Evolutionary conservation across 1,140 invertebrate genomes (phyloP).

Genomic region (Trichonephila inaurata): DNA sequence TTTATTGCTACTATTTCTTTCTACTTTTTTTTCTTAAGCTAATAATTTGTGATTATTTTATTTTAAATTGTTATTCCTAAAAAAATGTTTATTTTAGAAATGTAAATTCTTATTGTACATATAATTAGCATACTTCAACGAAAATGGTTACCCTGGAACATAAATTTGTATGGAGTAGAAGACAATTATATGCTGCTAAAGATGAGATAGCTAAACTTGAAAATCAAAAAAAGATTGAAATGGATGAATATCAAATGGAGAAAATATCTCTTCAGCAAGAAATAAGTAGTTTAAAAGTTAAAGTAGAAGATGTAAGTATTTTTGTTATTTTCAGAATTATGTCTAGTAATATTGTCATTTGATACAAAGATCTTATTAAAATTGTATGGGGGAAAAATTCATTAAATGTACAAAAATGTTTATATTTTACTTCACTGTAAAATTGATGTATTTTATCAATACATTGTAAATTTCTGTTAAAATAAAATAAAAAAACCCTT

Average conservation of each 20-base stretch:
- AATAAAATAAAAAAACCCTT: too few species aligned
- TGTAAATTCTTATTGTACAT: background rate
- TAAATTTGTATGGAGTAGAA: constrained; percentile 54
- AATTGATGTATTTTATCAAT: too few species aligned
- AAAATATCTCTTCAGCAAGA: constrained; percentile 61
- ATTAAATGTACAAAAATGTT: too few species aligned
- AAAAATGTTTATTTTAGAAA: background rate
- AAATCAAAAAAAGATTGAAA: constrained; percentile 40
- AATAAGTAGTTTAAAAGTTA: constrained; percentile 62
- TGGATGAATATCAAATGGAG: constrained; percentile 41
- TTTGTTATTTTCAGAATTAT: background rate
- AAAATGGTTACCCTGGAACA: constrained; percentile 53
- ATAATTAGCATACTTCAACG: constrained; percentile 37
- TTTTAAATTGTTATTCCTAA: background rate
- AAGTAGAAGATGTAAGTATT: constrained; percentile 60
- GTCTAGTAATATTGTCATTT: too few species aligned
- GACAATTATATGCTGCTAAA: constrained; percentile 6
- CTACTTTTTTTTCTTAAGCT: too few species aligned
- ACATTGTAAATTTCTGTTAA: too few species aligned
- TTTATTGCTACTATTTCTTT: background rate
- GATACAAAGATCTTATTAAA: too few species aligned
- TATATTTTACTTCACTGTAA: too few species aligned
- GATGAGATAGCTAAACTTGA: constrained; percentile 32
- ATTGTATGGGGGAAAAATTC: too few species aligned
- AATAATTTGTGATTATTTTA: background rate